Base-by-base conservation (phyloP, 2,888 invertebrate genomes). In the Xanthorhoe spadicearia region DNA sequence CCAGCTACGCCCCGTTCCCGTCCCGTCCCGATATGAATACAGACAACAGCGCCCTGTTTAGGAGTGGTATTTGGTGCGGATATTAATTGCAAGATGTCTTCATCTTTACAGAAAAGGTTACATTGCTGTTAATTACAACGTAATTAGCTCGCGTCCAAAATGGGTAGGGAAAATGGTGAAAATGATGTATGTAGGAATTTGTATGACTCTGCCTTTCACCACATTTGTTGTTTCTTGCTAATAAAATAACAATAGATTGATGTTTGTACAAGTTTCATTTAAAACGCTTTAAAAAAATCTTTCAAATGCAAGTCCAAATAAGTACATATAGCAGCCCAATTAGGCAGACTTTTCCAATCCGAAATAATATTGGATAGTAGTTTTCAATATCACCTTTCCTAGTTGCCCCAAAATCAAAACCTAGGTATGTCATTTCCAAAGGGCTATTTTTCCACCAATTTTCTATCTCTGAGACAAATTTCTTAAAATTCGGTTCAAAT, bases 51-150 rank as follows among this genome's bases (percentile, higher is more conserved):
- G 51, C 15, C 67, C 56, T 60, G 59, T 56, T 67, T 63, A 63
- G 67, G 67, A 60, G 52, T 17, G 67, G 63, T 60, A 67, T 67
- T 67, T 56, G 38, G 59, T 56, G 56, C 57, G 59, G 62, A 62
- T 63, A 64, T 64, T 60, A 67, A 63, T 64, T 64, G 67, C 67
- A 56, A 60, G 56, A 67, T 67, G 63, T 64, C 63, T 63, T 64
- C 63, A 67, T 67, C 66, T 61, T 53, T 50, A 64, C 63, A 58
- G 63, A 64, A 66, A 67, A 67, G 63, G 63, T 63, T 62, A 55
- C 54, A 32, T 55, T 63, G 63, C 53, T 59, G 15, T 57, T 67
- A 61, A 67, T 67, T 67, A 60, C 48, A n/a, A 23, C 28, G 13
- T 54, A 67, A 67, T 61, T 61, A 56, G 60, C 60, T 56, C 9